Percentiles rank a stretch among this genome's conserved stretches.
Conservation (phyloP, 2,113 vertebrate species). For the Vulpes lagopus region DNA sequence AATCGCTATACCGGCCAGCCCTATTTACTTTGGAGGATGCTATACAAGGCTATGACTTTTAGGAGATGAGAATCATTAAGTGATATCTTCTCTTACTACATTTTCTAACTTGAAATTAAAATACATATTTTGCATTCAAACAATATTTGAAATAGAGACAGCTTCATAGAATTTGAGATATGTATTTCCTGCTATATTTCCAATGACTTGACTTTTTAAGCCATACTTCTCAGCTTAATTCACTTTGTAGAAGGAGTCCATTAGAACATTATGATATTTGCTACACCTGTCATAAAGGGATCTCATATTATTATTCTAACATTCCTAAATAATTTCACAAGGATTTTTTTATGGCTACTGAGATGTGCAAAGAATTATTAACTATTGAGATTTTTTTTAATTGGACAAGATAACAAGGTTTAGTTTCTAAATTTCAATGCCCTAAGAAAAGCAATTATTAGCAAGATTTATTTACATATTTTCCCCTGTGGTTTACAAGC, state of each 20-base stretch:
- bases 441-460: constrained; percentile 62
- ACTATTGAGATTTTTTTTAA: constrained; percentile 45
- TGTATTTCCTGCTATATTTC: not conserved
- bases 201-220: not conserved
- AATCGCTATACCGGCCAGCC: not conserved
- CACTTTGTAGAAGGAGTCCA: not conserved
- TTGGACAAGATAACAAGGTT: constrained; percentile 35
- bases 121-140: not conserved
- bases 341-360: not conserved
- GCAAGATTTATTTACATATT: constrained; percentile 61
- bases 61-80: not conserved
- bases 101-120: not conserved
- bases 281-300: not conserved
- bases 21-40: not conserved
- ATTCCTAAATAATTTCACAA: not conserved
- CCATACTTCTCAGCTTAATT: not conserved
- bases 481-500: constrained; percentile 6
- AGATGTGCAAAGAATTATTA: constrained; percentile 33
- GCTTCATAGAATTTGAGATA: not conserved
- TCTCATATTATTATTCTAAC: not conserved
- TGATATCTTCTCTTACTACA: not conserved
- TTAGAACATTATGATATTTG: not conserved
- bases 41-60: not conserved
- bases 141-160: not conserved
- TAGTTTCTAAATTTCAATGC: constrained; percentile 31